Evolutionary conservation across 2,888 invertebrate species (phyloP).

Genomic region (Erpobdella octoculata): DNA sequence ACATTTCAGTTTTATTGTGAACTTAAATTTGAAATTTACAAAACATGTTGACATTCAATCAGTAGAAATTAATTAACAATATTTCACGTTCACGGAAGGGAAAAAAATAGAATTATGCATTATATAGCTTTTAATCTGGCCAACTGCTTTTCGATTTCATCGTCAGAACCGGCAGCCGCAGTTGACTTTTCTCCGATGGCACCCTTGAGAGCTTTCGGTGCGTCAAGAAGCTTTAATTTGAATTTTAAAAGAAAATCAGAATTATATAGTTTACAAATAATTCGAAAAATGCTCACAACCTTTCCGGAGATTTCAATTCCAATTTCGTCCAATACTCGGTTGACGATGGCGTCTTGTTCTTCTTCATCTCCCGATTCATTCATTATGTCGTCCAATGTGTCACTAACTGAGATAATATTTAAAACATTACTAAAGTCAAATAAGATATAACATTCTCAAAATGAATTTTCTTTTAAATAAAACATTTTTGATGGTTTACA

Average conservation of each 20-base stretch:
- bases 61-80: background rate
- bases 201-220: constrained; percentile 8
- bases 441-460: too few relatives aligned
- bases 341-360: constrained; percentile 78
- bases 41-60: background rate
- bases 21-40: too few relatives aligned
- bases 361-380: constrained; percentile 82
- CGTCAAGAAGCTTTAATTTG: constrained; percentile 19
- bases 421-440: background rate
- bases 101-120: too few relatives aligned
- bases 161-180: background rate
- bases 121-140: background rate
- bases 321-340: constrained; percentile 84
- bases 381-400: constrained; percentile 79
- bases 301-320: constrained; percentile 87
- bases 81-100: too few relatives aligned
- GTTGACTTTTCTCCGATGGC: background rate
- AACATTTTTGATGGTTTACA: too few relatives aligned
- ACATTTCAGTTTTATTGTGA: too few relatives aligned
- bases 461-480: too few relatives aligned
- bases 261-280: background rate
- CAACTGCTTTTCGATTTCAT: constrained; percentile 20
- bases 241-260: background rate
- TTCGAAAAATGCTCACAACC: constrained; percentile 53
- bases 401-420: constrained; percentile 64